These are phyloP conservation scores for Parasteatoda lunata DNA, from an alignment of 2,888 invertebrate genomes.

Conservation along the genomic window DNA sequence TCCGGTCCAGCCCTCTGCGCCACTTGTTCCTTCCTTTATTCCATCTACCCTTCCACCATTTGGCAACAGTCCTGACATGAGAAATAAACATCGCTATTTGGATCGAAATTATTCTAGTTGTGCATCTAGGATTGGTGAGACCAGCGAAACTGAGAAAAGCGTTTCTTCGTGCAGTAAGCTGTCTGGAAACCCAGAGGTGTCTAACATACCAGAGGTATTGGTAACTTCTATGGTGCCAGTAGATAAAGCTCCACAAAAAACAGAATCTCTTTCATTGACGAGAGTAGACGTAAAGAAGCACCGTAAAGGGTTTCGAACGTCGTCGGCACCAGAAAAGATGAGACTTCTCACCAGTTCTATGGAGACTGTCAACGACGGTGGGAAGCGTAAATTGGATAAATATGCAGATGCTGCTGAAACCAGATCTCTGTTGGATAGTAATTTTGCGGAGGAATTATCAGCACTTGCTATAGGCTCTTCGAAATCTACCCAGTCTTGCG, in stretches of 20 bases:
- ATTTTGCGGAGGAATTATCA: slow-evolving; percentile 43
- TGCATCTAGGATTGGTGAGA: slow-evolving; percentile 38
- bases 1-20: slow-evolving; percentile 77
- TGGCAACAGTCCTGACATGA: slow-evolving; percentile 62
- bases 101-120: slow-evolving; percentile 62
- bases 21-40: slow-evolving; percentile 54
- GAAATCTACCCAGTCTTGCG: slow-evolving; percentile 47
- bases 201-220: slow-evolving; percentile 68
- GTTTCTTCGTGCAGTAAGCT: slow-evolving; percentile 23
- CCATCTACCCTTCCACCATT: slow-evolving; percentile 55
- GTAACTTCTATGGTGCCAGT: slow-evolving; percentile 55
- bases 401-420: slow-evolving; percentile 67
- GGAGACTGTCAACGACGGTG: slow-evolving; percentile 65
- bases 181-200: slow-evolving; percentile 34
- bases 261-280: slow-evolving; percentile 57
- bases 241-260: slow-evolving; percentile 48
- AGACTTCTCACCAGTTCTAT: slow-evolving; percentile 64
- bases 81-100: slow-evolving; percentile 49
- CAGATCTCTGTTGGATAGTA: slow-evolving; percentile 69
- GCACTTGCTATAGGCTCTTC: slow-evolving; percentile 32
- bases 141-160: slow-evolving; percentile 30
- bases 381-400: slow-evolving; percentile 58
- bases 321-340: slow-evolving; percentile 69
- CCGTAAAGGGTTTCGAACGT: slow-evolving; percentile 62
- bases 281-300: slow-evolving; percentile 63